Evolutionary conservation across 1,140 invertebrate genomes (phyloP).

Genomic region (Amyelois transitella): DNA sequence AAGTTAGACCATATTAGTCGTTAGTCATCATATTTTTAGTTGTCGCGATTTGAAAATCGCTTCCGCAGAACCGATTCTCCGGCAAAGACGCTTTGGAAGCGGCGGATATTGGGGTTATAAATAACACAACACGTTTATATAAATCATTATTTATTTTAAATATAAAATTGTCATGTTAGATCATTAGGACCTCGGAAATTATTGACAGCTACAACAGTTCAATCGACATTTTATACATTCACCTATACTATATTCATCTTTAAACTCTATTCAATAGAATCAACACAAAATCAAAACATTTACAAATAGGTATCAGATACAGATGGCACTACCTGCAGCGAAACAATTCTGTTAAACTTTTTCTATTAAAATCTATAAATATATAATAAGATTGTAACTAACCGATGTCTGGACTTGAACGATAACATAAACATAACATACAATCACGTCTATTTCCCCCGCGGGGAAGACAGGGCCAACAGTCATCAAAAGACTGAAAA

Average conservation of each 20-base stretch:
- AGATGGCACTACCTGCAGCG: constrained; percentile 41
- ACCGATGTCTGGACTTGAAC: too few species aligned
- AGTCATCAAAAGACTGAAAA: too few species aligned
- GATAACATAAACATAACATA: too few species aligned
- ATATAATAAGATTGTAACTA: too few species aligned
- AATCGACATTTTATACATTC: constrained; percentile 23
- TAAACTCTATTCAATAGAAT: constrained; percentile 67
- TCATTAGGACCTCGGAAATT: constrained; percentile 48
- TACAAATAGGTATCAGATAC: constrained; percentile 44
- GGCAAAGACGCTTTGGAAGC: too few species aligned
- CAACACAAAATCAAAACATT: constrained; percentile 53
- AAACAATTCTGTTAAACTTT: constrained; percentile 3
- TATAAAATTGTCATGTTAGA: constrained; percentile 60
- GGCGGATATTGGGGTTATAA: too few species aligned
- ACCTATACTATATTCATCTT: constrained; percentile 29
- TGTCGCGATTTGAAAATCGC: too few species aligned
- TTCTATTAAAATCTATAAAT: neutral
- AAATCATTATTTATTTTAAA: constrained; percentile 61
- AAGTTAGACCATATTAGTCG: too few species aligned
- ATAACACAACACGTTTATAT: constrained; percentile 26
- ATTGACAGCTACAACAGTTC: constrained; percentile 50
- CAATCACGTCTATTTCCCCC: too few species aligned
- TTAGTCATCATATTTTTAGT: too few species aligned
- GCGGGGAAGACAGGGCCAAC: too few species aligned
- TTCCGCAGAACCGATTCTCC: too few species aligned